Conservation (phyloP, 1,140 invertebrate genomes). For the Halictus rubicundus region DNA sequence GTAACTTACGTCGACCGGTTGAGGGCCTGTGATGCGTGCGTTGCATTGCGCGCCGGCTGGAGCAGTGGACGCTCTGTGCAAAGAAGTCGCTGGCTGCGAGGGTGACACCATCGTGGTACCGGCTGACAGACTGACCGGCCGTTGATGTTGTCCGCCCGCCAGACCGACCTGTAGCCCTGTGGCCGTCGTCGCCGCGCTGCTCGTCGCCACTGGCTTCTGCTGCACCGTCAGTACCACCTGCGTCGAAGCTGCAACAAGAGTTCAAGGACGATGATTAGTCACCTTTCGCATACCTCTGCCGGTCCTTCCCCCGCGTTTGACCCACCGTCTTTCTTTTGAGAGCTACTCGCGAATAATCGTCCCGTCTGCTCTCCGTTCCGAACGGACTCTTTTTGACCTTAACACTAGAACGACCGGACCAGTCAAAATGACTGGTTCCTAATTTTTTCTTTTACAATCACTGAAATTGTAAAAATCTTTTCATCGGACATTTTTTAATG, state of each 20-base stretch:
- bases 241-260: conserved; percentile 80
- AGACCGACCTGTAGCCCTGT: conserved; percentile 64
- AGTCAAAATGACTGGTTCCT: no score
- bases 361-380: not conserved
- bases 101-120: conserved; percentile 73
- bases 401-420: no score
- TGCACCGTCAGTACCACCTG: conserved; percentile 85
- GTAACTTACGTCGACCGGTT: conserved; percentile 92
- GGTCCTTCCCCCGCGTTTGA: conserved; percentile 46
- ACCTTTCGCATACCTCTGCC: conserved; percentile 50
- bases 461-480: no score
- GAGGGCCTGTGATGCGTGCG: conserved; percentile 90
- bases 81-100: conserved; percentile 70
- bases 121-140: conserved; percentile 73
- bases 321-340: conserved; percentile 33
- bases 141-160: conserved; percentile 69
- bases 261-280: conserved; percentile 58
- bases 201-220: conserved; percentile 76
- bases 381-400: no score
- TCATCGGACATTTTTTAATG: no score
- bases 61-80: conserved; percentile 74
- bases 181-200: conserved; percentile 52
- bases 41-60: conserved; percentile 77
- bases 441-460: no score
- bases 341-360: not conserved